These are phyloP conservation scores for Noctilio leporinus DNA, from an alignment of 2,113 vertebrate species.

Conservation along the genomic window DNA sequence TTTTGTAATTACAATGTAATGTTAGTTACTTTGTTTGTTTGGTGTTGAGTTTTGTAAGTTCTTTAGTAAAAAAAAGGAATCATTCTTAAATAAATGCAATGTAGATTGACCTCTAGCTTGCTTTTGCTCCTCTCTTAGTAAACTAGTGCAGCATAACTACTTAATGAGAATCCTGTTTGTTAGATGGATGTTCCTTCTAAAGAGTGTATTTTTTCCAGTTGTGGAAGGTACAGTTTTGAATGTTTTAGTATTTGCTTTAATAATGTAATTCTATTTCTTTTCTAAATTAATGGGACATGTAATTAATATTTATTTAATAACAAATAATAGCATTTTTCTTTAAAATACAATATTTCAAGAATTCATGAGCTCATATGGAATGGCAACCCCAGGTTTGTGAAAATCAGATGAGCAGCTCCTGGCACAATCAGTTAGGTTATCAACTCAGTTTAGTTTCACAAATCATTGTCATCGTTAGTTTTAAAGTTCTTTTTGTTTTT, in stretches of 20 bases:
- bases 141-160: not conserved
- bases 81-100: not conserved
- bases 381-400: not conserved
- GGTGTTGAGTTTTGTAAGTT: too few species aligned
- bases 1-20: too few species aligned
- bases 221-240: not conserved
- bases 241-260: not conserved
- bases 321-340: not conserved
- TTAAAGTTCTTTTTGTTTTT: not conserved
- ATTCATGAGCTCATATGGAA: not conserved
- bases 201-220: not conserved
- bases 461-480: not conserved
- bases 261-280: not conserved
- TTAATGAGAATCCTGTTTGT: not conserved
- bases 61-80: not conserved
- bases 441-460: not conserved
- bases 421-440: not conserved
- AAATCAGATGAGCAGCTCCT: not conserved
- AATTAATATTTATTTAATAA: not conserved
- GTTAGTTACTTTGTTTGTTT: too few species aligned
- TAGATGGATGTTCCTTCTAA: not conserved
- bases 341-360: not conserved
- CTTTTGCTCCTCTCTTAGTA: not conserved
- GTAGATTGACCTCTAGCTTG: not conserved
- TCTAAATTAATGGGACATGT: not conserved